phyloP scores from a whole-genome alignment of 2,113 vertebrate genomes.

The Hydropotes inermis region DNA sequence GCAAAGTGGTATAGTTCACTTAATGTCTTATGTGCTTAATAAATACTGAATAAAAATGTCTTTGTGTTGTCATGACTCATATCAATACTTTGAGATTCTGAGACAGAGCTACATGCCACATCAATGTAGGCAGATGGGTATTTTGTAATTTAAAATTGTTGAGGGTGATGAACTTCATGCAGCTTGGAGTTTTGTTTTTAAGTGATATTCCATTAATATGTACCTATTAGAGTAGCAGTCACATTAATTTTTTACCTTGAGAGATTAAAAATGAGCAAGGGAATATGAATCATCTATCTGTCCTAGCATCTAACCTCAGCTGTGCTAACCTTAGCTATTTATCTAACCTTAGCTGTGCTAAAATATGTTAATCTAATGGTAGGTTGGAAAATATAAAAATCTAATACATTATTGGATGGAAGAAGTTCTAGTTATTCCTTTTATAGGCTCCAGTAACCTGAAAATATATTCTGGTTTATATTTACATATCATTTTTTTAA shows the following conservation, averaged over 20 bases:
- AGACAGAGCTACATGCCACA: not conserved
- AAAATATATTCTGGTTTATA: not conserved
- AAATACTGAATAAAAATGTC: not conserved
- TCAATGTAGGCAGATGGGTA: not conserved
- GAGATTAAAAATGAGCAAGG: not conserved
- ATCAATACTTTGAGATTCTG: not conserved
- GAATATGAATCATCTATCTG: not conserved
- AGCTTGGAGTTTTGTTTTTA: slow-evolving; percentile 36
- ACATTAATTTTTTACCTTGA: not conserved
- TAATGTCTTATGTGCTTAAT: not conserved
- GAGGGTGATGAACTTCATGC: not conserved
- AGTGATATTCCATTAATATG: not conserved
- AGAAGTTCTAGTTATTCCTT: not conserved
- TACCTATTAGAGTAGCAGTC: not conserved
- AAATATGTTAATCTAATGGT: not conserved
- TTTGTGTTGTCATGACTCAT: not conserved
- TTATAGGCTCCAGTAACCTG: not conserved
- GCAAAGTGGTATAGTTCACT: not conserved
- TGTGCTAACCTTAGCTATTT: not conserved
- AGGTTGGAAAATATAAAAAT: not conserved
- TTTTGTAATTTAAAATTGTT: slow-evolving; percentile 19
- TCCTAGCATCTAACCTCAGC: not conserved
- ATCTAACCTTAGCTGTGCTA: not conserved
- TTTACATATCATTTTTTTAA: not conserved
- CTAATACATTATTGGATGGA: not conserved